These are phyloP conservation scores for Euura lappo DNA, from an alignment of 1,140 invertebrate species.

Conservation along the genomic window DNA sequence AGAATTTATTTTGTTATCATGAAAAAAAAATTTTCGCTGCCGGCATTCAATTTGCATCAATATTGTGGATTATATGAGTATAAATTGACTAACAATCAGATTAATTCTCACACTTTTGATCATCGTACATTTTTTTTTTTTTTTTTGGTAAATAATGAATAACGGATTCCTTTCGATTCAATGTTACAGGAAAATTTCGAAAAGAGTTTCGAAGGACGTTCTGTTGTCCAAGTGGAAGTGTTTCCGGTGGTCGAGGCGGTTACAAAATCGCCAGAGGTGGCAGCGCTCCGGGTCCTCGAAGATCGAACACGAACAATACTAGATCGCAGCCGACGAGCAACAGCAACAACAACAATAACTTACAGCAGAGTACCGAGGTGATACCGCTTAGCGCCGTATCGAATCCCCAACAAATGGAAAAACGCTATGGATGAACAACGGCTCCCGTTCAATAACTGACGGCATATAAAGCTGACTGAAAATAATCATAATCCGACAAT, in stretches of 20 bases:
- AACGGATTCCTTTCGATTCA: slow-evolving; percentile 20
- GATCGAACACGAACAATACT: slow-evolving; percentile 27
- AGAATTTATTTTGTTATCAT: too few relatives aligned
- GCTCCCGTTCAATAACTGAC: too few relatives aligned
- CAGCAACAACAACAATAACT: slow-evolving; percentile 37
- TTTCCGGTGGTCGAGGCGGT: slow-evolving; percentile 23
- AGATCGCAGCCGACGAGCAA: slow-evolving; percentile 24
- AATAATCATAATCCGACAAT: too few relatives aligned
- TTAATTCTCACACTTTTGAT: too few relatives aligned
- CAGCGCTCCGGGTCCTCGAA: slow-evolving; percentile 18
- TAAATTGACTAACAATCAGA: too few relatives aligned
- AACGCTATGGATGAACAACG: slow-evolving; percentile 7
- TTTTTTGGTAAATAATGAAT: neutral
- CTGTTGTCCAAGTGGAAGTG: slow-evolving; percentile 47
- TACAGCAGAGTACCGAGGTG: slow-evolving; percentile 40
- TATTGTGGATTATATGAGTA: too few relatives aligned
- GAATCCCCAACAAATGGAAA: slow-evolving; percentile 28
- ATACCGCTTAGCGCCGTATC: slow-evolving; percentile 39
- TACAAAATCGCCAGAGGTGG: slow-evolving; percentile 31
- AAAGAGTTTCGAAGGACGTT: slow-evolving; percentile 69
- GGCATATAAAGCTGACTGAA: too few relatives aligned
- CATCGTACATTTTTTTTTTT: neutral
- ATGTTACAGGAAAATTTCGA: slow-evolving; percentile 69
- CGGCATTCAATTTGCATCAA: too few relatives aligned
- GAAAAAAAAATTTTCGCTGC: too few relatives aligned